A percentile compares a stretch with the other conserved stretches of the same genome.
Evolutionary conservation across 2,113 vertebrate species (phyloP).

Genomic region (Nicator chloris): DNA sequence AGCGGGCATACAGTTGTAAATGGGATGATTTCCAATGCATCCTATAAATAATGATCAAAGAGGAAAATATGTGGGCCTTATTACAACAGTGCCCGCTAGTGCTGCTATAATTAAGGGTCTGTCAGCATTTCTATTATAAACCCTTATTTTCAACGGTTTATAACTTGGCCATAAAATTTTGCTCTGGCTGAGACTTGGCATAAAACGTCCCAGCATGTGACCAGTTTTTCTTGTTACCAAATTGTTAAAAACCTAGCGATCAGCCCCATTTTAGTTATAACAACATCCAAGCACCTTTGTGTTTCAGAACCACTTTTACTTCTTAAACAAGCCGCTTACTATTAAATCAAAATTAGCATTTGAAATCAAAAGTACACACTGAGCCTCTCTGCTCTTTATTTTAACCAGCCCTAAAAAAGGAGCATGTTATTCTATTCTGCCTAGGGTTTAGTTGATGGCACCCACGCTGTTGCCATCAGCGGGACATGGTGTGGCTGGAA

Average conservation of each 20-base stretch:
- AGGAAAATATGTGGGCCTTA: conserved; percentile 66
- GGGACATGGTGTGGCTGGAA: rapidly evolving
- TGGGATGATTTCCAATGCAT: conserved; percentile 65
- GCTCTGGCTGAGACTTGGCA: conserved; percentile 60
- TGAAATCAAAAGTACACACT: background rate
- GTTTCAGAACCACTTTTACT: background rate
- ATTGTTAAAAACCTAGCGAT: conserved; percentile 31
- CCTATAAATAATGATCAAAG: conserved; percentile 72
- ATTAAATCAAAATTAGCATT: conserved; percentile 52
- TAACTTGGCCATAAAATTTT: conserved; percentile 66
- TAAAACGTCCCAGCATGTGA: conserved; percentile 33
- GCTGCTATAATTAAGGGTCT: conserved; percentile 71
- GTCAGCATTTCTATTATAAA: conserved; percentile 71
- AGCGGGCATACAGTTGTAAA: conserved; percentile 59
- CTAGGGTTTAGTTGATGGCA: background rate
- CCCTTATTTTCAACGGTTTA: conserved; percentile 72
- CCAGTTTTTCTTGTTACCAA: conserved; percentile 37
- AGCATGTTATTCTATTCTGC: background rate
- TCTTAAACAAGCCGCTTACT: conserved; percentile 55
- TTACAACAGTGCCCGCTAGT: conserved; percentile 68
- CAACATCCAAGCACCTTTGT: conserved; percentile 34
- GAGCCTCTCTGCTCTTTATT: background rate
- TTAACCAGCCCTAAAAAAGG: background rate
- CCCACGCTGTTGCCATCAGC: background rate
- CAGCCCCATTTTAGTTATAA: background rate